Percentiles rank a stretch among this genome's conserved stretches.
Evolutionary conservation across 2,797 vertebrate species (phyloP).

Genomic region (Limosa lapponica): DNA sequence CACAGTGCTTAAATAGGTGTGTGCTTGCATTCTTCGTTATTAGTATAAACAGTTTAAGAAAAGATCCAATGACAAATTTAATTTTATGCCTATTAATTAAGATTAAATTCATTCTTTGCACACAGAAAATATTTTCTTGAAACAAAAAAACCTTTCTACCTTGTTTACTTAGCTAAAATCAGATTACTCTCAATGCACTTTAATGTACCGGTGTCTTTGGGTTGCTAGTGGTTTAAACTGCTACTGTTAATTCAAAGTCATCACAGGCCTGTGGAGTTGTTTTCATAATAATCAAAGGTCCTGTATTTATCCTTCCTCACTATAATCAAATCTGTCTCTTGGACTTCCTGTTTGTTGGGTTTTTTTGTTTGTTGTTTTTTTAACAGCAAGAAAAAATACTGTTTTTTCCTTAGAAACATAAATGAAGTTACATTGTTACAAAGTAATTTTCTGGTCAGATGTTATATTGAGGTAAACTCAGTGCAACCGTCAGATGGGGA

Average conservation of each 20-base stretch:
- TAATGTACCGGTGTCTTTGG: background rate
- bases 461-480: background rate
- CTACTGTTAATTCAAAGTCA: background rate
- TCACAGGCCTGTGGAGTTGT: background rate
- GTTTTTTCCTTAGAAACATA: background rate
- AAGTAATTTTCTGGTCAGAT: background rate
- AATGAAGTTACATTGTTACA: background rate
- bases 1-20: background rate
- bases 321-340: conserved; percentile 51
- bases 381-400: background rate
- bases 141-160: background rate
- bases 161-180: background rate
- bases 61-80: background rate
- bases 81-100: background rate
- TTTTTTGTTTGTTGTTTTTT: background rate
- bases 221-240: background rate
- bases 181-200: background rate
- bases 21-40: background rate
- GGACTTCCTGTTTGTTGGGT: conserved; percentile 5
- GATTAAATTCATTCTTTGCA: background rate
- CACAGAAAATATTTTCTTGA: background rate
- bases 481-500: background rate
- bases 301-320: background rate
- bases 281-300: background rate
- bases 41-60: background rate